Conservation (phyloP, 1,140 invertebrate genomes). For the Macrotrachela quadricornifera region DNA sequence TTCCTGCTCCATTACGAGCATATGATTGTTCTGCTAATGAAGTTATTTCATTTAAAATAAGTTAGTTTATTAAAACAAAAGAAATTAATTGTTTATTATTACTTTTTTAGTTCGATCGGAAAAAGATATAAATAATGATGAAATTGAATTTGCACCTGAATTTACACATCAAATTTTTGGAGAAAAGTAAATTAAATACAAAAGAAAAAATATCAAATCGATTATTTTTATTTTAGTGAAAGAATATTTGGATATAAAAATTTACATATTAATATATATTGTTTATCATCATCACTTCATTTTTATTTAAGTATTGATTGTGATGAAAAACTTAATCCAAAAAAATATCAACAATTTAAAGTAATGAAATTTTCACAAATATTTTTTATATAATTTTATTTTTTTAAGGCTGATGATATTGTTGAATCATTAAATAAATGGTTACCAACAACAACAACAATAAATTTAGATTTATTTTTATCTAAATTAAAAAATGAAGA, state of each 20-base stretch:
- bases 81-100: no score
- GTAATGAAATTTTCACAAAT: no score
- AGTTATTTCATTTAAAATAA: conserved; percentile 51
- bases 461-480: neutral
- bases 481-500: neutral
- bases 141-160: conserved; percentile 50
- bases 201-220: no score
- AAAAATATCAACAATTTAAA: no score
- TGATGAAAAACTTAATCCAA: neutral
- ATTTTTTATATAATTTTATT: no score
- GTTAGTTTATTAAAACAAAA: conserved; percentile 28
- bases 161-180: conserved; percentile 87
- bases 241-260: neutral
- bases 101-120: conserved; percentile 41
- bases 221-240: neutral
- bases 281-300: neutral
- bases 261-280: neutral
- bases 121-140: conserved; percentile 48
- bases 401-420: neutral
- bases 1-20: no score
- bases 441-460: neutral
- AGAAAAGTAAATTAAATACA: conserved; percentile 37
- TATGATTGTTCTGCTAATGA: conserved; percentile 34
- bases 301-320: neutral
- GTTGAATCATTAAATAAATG: neutral